Base-by-base conservation (phyloP, 2,888 invertebrate genomes). In the Patella depressa region DNA sequence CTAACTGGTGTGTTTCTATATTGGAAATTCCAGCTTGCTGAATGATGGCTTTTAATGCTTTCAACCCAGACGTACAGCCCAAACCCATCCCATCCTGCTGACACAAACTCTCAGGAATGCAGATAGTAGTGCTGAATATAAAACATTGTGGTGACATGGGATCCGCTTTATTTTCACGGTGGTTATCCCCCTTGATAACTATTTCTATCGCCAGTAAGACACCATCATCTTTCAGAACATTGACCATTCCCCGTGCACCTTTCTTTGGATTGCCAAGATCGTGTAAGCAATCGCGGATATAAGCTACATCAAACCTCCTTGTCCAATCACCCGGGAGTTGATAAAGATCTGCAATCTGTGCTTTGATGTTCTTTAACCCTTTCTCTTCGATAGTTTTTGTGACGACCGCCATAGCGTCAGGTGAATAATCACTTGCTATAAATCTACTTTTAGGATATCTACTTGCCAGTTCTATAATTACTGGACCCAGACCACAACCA, bases 1-100 rank as follows among this genome's bases (percentile, higher is more conserved):
- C 45, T 9, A 45, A 45, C 78, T 75, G 78, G 78, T 15, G 72
- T 69, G 7, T 45, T 72, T 2, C 72, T 78, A 24, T 78, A 73
- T 72, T 76, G 76, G 79, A 79, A 76, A 54, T 29, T 29, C 12
- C 59, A 54, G 15, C 45, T 45, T 45, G 7, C 45, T 45, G 9
- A 45, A 45, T 45, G 7, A 65, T 65, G 2, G 19, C 24, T 65
- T 11, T 65, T 2, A 65, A 24, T 14, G 19, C 17, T 65, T 65
- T 65, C 24, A 65, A 24, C 19, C 65, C 65, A 65, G 65, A 12
- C 19, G 65, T 65, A 14, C 65, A 65, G 14, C 65, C 65, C 65
- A 65, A 24, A 12, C 65, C 65, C 1, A 24, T 2, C 14, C 2
- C 24, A 12, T 24, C 65, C 9, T 19, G 9, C 24, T 65, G 65